These are phyloP conservation scores for Ibidorhyncha struthersii DNA, from an alignment of 2,113 vertebrate genomes.

Conservation along the genomic window DNA sequence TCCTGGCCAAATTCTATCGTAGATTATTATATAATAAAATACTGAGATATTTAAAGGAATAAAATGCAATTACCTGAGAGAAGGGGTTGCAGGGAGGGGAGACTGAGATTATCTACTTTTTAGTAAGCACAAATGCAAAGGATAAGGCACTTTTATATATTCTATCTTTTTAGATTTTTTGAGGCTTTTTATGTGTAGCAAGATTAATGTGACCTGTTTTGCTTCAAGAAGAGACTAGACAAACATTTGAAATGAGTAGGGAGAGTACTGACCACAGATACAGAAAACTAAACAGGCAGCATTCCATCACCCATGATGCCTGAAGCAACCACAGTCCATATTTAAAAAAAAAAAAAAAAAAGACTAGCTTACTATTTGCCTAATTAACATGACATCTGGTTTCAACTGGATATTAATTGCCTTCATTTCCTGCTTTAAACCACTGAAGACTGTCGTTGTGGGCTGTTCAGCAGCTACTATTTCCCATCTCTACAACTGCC, in stretches of 20 bases:
- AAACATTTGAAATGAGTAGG: neutral
- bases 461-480: neutral
- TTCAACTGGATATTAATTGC: neutral
- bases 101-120: neutral
- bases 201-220: neutral
- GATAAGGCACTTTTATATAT: neutral
- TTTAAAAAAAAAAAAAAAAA: neutral
- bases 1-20: neutral
- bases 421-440: neutral
- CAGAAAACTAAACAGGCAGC: neutral
- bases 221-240: neutral
- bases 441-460: fast-evolving
- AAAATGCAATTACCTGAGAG: neutral
- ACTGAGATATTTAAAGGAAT: neutral
- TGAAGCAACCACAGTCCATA: neutral
- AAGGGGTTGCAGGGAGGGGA: neutral
- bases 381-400: neutral
- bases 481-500: neutral
- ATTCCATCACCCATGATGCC: fast-evolving
- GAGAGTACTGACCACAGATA: neutral
- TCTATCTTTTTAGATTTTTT: neutral
- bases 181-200: neutral
- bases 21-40: neutral
- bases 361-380: neutral
- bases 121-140: neutral